Evolutionary conservation across 2,888 invertebrate species (phyloP).

Genomic region (Pyrocoelia pectoralis): DNA sequence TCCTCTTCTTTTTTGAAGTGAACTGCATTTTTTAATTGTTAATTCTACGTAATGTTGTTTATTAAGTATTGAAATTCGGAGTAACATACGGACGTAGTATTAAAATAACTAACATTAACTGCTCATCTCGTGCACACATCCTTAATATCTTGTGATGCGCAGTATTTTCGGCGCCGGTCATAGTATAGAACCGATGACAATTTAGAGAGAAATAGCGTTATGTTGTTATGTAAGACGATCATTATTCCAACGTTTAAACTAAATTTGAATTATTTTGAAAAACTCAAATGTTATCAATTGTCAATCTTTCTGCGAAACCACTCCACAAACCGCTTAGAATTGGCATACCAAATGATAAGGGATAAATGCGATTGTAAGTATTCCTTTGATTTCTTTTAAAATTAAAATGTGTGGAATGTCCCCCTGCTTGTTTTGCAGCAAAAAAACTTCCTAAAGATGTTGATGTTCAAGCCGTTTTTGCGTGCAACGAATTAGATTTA

Average conservation of each 20-base stretch:
- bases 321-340: constrained; percentile 54
- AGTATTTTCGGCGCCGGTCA: constrained; percentile 14
- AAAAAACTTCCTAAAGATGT: constrained; percentile 90
- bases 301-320: constrained; percentile 38
- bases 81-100: too few relatives aligned
- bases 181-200: neutral
- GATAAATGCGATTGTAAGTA: constrained; percentile 77
- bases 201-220: constrained; percentile 31
- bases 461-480: constrained; percentile 88
- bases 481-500: constrained; percentile 94
- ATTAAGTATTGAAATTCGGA: too few relatives aligned
- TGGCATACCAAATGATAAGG: constrained; percentile 72
- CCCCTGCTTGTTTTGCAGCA: constrained; percentile 63
- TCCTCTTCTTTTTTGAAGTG: too few relatives aligned
- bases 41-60: too few relatives aligned
- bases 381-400: neutral
- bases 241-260: constrained; percentile 19
- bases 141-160: constrained; percentile 14
- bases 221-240: constrained; percentile 41
- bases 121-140: neutral
- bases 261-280: constrained; percentile 27
- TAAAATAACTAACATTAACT: neutral
- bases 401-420: neutral
- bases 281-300: constrained; percentile 27
- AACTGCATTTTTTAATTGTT: too few relatives aligned